phyloP scores from a whole-genome alignment of 1,140 invertebrate species.

The Zaprionus vittiger region DNA sequence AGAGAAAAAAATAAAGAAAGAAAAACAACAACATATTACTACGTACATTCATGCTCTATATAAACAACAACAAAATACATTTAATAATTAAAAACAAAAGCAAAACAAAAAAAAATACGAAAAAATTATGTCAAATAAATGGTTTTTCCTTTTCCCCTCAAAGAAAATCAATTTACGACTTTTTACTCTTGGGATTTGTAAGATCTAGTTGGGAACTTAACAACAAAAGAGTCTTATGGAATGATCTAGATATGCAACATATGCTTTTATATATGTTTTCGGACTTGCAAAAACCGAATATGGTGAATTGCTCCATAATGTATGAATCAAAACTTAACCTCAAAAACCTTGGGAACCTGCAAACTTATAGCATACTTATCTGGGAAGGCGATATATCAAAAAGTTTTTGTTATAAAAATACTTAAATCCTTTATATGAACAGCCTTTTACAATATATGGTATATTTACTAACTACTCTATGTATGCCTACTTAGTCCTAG shows the following conservation, averaged over 20 bases:
- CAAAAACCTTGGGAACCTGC: too few species aligned
- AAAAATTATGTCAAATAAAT: slow-evolving; percentile 81
- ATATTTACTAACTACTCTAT: not conserved
- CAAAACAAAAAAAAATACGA: slow-evolving; percentile 48
- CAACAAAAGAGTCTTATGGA: too few species aligned
- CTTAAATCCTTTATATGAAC: not conserved
- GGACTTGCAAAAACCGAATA: too few species aligned
- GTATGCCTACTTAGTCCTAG: not conserved
- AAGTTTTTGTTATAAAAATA: not conserved
- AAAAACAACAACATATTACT: slow-evolving; percentile 73
- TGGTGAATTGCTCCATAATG: too few species aligned
- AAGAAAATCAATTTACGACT: slow-evolving; percentile 41
- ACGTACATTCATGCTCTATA: slow-evolving; percentile 81
- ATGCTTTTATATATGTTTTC: too few species aligned
- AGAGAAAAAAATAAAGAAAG: slow-evolving; percentile 44
- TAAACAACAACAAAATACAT: slow-evolving; percentile 64
- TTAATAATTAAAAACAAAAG: slow-evolving; percentile 51
- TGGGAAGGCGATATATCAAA: too few species aligned
- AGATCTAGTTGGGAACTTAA: too few species aligned
- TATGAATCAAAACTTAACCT: too few species aligned
- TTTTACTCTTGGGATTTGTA: not conserved
- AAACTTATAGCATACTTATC: too few species aligned
- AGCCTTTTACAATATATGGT: not conserved
- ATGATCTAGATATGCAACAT: too few species aligned
- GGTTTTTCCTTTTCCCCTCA: slow-evolving; percentile 82